Evolutionary conservation across 2,797 vertebrate genomes (phyloP), one percentile per base, ranked within the genome.

Genomic region (Esox lucius): DNA sequence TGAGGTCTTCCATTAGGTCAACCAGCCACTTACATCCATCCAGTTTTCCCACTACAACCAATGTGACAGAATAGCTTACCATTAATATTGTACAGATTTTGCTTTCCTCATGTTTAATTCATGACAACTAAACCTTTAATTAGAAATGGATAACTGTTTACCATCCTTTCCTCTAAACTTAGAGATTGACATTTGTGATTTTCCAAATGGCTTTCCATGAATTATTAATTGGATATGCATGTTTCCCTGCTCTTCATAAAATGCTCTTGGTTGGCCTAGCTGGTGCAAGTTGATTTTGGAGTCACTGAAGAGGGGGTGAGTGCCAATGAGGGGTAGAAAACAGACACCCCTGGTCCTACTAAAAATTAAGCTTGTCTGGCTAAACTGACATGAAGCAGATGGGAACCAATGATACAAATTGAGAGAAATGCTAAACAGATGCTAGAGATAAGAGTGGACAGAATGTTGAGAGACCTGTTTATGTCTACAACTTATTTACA

Each of bases 81-180:
- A 83, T 77, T 77, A 78, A 82, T 82, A 85, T 77, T 75, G 72
- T 75, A 85, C n/a, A n/a, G n/a, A n/a, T n/a, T n/a, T 71, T 49
- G 28, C 72, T 76, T 5, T 39, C 17, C 69, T 86, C 72, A 85
- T 81, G 71, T 81, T 83, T 81, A 80, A 84, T 83, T 86, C 83
- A 84, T 77, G 49, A 79, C 42, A 75, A 80, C 83, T 86, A 78
- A 85, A 83, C 80, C 84, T 88, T 81, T 84, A 84, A 84, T 88
- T 86, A 76, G 77, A 83, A 80, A 80, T 70, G 71, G 80, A 75
- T 78, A 72, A 75, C 75, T 82, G 81, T 85, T 88, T 87, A 83
- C 77, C 49, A 5, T 68, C 59, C 51, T 70, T 67, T 62, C 67
- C 76, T 81, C 70, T 73, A 78, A 79, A 80, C 72, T 67, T 49